A percentile compares a stretch with the other conserved stretches of the same genome.
These are phyloP conservation scores for Cossypha niveicapilla DNA, from an alignment of 2,797 vertebrate species.

Conservation along the genomic window DNA sequence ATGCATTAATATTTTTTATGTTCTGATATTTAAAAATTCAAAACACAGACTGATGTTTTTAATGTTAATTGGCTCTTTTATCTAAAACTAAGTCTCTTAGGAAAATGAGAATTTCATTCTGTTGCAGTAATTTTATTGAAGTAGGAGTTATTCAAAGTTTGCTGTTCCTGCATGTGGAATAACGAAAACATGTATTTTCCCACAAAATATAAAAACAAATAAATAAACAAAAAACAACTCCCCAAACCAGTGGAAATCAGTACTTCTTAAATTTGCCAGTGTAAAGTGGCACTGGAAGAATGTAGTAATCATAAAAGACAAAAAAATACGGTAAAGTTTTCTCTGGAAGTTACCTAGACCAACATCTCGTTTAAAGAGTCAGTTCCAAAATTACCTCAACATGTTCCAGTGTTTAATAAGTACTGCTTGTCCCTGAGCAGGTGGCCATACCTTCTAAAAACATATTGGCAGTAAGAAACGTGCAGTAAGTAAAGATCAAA, in stretches of 20 bases:
- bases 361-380: neutral
- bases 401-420: neutral
- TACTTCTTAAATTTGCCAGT: neutral
- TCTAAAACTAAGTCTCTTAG: neutral
- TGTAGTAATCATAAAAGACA: neutral
- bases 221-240: neutral
- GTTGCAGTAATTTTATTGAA: neutral
- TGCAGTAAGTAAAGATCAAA: neutral
- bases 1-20: neutral
- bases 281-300: neutral
- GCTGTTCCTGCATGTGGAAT: neutral
- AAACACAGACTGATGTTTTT: neutral
- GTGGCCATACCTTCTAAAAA: neutral
- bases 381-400: neutral
- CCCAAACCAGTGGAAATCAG: neutral
- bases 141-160: neutral
- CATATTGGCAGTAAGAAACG: neutral
- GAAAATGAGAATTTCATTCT: neutral
- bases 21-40: neutral
- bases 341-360: neutral
- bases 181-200: neutral
- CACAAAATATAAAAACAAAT: neutral
- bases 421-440: neutral
- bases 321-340: fast-evolving
- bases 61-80: neutral